Percentiles rank a stretch among this genome's conserved stretches.
Evolutionary conservation across 2,888 invertebrate genomes (phyloP).

Genomic region (Chironomus riparius): DNA sequence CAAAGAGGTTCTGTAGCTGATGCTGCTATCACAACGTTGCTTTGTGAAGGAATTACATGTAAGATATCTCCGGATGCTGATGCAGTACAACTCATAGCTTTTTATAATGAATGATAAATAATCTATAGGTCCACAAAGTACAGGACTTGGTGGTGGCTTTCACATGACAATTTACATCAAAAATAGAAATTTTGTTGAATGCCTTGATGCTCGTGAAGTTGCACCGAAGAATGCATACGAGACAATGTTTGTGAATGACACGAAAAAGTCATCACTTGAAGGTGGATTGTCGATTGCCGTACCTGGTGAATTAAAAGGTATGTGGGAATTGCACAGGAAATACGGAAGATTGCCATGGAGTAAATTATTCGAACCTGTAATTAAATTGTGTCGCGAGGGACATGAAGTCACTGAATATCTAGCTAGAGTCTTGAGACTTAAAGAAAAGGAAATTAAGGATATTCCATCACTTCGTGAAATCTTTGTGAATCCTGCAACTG

Average conservation of each 20-base stretch:
- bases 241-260: conserved; percentile 56
- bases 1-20: conserved; percentile 65
- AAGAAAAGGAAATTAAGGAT: conserved; percentile 35
- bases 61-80: too few species aligned
- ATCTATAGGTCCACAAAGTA: conserved; percentile 50
- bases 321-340: conserved; percentile 56
- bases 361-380: conserved; percentile 62
- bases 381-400: conserved; percentile 59
- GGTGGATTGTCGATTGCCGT: conserved; percentile 67
- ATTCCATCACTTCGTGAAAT: conserved; percentile 33
- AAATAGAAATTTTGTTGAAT: conserved; percentile 44
- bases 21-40: conserved; percentile 65
- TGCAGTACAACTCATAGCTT: too few species aligned
- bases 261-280: conserved; percentile 39
- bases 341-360: conserved; percentile 66
- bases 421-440: conserved; percentile 34
- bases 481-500: conserved; percentile 40
- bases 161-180: conserved; percentile 67
- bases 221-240: conserved; percentile 59
- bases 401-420: conserved; percentile 54
- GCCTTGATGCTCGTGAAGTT: conserved; percentile 61
- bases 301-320: conserved; percentile 73
- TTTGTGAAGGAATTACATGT: conserved; percentile 67
- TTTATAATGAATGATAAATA: too few species aligned
- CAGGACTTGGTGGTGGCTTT: conserved; percentile 78